phyloP scores from a whole-genome alignment of 2,888 invertebrate species.

The Cryptops parisi region DNA sequence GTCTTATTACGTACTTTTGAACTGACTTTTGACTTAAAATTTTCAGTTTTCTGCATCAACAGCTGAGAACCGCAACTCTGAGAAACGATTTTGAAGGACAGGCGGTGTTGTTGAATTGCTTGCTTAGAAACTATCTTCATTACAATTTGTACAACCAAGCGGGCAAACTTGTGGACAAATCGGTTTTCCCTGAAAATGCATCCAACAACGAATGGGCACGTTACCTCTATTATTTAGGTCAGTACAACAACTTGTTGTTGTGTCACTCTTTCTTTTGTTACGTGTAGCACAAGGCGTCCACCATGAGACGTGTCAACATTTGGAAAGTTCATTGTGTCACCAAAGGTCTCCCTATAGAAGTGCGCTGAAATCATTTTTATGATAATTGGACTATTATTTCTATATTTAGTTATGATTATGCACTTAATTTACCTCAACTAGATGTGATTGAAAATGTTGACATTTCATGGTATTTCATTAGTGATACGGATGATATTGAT shows the following conservation, averaged over 20 bases:
- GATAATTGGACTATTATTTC: no score
- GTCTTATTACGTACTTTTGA: not conserved
- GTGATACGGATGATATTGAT: no score
- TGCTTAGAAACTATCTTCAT: constrained; percentile 87
- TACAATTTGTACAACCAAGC: constrained; percentile 93
- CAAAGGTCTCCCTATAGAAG: no score
- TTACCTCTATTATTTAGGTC: constrained; percentile 86
- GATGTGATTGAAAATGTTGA: not conserved
- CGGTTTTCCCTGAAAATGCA: constrained; percentile 84
- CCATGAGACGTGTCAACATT: no score
- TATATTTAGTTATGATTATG: no score
- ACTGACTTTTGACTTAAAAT: not conserved
- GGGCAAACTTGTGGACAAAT: constrained; percentile 92
- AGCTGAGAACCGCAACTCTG: constrained; percentile 85
- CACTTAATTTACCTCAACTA: no score
- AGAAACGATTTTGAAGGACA: constrained; percentile 95
- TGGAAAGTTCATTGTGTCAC: no score
- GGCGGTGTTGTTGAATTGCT: constrained; percentile 88
- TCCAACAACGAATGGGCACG: constrained; percentile 56
- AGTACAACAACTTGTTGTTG: no score
- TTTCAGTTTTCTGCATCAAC: constrained; percentile 53
- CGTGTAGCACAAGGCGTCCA: no score
- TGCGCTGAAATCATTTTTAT: no score
- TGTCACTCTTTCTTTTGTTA: no score
- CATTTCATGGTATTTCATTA: not conserved